Evolutionary conservation across 2,888 invertebrate genomes (phyloP).

Genomic region (Agonopterix subpropinquella): DNA sequence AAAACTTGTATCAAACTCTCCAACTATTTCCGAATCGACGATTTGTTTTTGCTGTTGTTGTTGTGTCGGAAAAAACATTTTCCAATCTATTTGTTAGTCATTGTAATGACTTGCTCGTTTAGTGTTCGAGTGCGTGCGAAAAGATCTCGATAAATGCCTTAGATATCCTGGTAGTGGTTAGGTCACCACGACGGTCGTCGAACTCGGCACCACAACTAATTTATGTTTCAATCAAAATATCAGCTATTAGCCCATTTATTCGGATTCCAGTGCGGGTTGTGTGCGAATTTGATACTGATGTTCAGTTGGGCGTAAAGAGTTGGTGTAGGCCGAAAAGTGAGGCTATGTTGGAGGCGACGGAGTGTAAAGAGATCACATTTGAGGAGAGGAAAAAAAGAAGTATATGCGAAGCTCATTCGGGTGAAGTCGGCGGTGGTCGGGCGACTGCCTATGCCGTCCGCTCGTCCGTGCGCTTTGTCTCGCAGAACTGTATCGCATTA

Average conservation of each 20-base stretch:
- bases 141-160: conserved; percentile 32
- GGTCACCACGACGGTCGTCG: conserved; percentile 42
- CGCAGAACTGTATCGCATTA: conserved; percentile 39
- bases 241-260: conserved; percentile 30
- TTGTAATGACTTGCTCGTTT: conserved; percentile 37
- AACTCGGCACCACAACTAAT: conserved; percentile 22
- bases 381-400: conserved; percentile 26
- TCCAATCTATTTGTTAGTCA: conserved; percentile 29
- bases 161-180: conserved; percentile 42
- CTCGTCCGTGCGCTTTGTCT: conserved; percentile 33
- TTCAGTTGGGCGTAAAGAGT: conserved; percentile 32
- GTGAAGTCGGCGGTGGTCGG: conserved; percentile 8
- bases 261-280: conserved; percentile 3
- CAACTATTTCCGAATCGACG: too few relatives aligned
- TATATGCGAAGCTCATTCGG: conserved; percentile 36
- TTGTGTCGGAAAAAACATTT: not conserved
- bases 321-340: conserved; percentile 22
- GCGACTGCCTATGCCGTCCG: conserved; percentile 17
- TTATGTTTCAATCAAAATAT: conserved; percentile 24
- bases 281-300: conserved; percentile 10
- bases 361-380: conserved; percentile 36
- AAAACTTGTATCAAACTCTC: not conserved
- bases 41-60: too few relatives aligned
- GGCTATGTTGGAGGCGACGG: conserved; percentile 33
- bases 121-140: conserved; percentile 38